Conservation (phyloP, 2,888 invertebrate genomes). For the Thysanoteuthis rhombus region DNA sequence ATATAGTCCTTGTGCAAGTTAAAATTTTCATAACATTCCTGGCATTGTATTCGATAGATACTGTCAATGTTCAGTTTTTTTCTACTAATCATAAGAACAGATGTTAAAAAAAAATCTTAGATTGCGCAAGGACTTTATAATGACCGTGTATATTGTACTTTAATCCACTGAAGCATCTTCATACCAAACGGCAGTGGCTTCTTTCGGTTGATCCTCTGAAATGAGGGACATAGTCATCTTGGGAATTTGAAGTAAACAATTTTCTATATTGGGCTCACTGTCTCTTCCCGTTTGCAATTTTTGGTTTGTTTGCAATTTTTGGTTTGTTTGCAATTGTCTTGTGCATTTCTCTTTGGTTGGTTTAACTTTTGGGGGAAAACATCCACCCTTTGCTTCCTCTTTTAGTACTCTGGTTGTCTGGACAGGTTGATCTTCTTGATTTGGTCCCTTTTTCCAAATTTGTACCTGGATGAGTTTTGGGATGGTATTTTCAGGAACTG, state of each 20-base stretch:
- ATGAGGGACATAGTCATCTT: background rate
- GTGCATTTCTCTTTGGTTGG: background rate
- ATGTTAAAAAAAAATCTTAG: no score
- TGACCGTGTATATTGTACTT: background rate
- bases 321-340: no score
- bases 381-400: background rate
- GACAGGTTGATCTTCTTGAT: background rate
- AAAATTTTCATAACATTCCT: no score
- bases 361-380: background rate
- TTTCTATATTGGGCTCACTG: background rate
- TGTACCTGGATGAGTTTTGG: background rate
- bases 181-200: background rate
- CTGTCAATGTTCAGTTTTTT: no score
- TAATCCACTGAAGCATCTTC: background rate
- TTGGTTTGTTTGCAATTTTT: no score
- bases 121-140: no score
- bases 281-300: background rate
- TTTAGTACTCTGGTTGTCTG: background rate
- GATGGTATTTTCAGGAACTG: background rate
- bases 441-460: background rate
- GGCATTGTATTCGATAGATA: no score
- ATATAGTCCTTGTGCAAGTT: no score
- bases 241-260: background rate
- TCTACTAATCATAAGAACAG: no score
- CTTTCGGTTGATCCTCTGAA: background rate